phyloP scores from a whole-genome alignment of 2,113 vertebrate species.

The Clupea harengus region DNA sequence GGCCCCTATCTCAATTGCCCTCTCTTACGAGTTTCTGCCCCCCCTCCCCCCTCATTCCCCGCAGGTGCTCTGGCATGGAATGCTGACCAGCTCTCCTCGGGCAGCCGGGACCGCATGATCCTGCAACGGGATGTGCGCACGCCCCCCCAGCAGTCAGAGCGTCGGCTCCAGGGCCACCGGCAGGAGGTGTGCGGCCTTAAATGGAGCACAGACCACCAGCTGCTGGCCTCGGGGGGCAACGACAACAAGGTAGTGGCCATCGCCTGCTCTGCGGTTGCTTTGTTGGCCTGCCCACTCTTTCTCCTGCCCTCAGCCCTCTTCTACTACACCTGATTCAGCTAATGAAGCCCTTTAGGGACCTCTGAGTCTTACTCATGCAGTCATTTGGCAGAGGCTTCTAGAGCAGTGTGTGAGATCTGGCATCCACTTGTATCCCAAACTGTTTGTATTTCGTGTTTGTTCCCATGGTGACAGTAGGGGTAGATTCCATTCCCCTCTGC shows the following conservation, averaged over 20 bases:
- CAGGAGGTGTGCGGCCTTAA: constrained; percentile 98
- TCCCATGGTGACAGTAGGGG: not conserved
- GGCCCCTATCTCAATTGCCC: not conserved
- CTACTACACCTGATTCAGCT: not conserved
- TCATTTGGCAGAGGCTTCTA: not conserved
- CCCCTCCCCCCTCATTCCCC: not conserved
- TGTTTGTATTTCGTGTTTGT: too few relatives aligned
- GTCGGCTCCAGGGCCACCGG: constrained; percentile 92
- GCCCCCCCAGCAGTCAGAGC: constrained; percentile 89
- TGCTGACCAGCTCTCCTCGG: constrained; percentile 92
- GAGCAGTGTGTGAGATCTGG: not conserved
- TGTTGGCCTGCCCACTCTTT: not conserved
- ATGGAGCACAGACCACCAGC: constrained; percentile 98
- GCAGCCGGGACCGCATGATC: constrained; percentile 94
- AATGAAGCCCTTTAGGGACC: not conserved
- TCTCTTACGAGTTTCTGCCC: not conserved
- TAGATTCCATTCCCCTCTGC: not conserved
- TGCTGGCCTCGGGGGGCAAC: constrained; percentile 93
- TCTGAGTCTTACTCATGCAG: not conserved
- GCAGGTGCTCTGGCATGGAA: constrained; percentile 96
- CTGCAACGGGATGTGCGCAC: constrained; percentile 92
- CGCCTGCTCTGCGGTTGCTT: not conserved
- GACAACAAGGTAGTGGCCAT: constrained; percentile 89
- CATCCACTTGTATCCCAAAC: not conserved
- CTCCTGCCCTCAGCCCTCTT: not conserved